Base-by-base conservation (phyloP, 2,113 vertebrate genomes). In the Gavia stellata region DNA sequence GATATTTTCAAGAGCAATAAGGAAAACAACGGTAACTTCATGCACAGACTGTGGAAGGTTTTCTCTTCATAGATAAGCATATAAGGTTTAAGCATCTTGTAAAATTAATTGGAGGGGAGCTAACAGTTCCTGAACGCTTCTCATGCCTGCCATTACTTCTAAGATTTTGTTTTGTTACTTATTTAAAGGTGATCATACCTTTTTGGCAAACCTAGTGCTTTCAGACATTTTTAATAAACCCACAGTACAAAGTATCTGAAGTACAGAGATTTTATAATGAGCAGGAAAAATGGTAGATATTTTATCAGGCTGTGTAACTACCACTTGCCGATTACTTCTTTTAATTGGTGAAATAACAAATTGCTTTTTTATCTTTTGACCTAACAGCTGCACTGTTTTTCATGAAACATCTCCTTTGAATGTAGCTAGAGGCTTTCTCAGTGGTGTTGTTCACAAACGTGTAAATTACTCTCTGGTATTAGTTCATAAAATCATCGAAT, bases 331-430 rank as follows among this genome's bases (percentile, higher is more conserved):
- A 84, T 91, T 89, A 78, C 47, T 89, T 92, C 47, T 89, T 92
- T 92, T 94, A 96, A 84, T 89, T 96, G 94, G 65, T 74, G 82
- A 75, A 96, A 89, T 93, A 96, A 91, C 33, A 93, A 96, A 94
- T 84, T 86, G 36, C 61, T 86, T 36, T 1, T 81, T 95, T 88
- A 91, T 81, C 87, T 79, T 95, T 90, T 91, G 88, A 71, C 68
- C 77, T 86, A 81, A 38, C 75, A 91, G 68, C 44, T 88, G 53
- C 50, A 36, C 50, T 52, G 38, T 49, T 93, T 81, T 93, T 92
- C 7, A 79, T 73, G 52, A 45, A 81, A 25, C 26, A 24, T 67
- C 52, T 59, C 56, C 47, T 89, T 79, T 89, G 73, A 74, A 59
- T 63, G 28, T n/a, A 75, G 66, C 77, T 79, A 29, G 77, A 89